phyloP scores from a whole-genome alignment of 1,140 invertebrate species.

The Scaptomyza graminum region DNA sequence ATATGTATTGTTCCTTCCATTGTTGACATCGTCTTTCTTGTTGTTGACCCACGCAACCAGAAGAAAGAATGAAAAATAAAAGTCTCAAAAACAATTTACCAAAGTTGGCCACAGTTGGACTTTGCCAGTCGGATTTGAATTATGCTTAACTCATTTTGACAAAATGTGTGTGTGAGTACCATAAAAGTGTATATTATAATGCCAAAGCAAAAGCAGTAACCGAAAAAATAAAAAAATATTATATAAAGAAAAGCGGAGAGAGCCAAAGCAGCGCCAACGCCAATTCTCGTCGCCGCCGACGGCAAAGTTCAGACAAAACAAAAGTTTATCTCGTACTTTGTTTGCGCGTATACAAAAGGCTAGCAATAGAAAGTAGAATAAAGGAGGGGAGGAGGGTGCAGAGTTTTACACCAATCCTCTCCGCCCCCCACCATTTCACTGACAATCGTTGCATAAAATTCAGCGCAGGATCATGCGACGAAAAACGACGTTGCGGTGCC shows the following conservation, averaged over 20 bases:
- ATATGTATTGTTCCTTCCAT: conserved; percentile 48
- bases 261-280: conserved; percentile 12
- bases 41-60: conserved; percentile 11
- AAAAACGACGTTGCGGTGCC: conserved; percentile 48
- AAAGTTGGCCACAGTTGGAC: conserved; percentile 30
- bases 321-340: conserved; percentile 81
- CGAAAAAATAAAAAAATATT: neutral
- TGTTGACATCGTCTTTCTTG: conserved; percentile 39
- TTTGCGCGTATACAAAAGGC: conserved; percentile 69
- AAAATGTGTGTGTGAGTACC: conserved; percentile 49
- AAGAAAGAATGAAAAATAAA: conserved; percentile 14
- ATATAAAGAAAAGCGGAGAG: neutral
- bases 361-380: neutral
- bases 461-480: conserved; percentile 54
- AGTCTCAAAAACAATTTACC: conserved; percentile 67
- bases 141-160: conserved; percentile 72
- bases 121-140: conserved; percentile 48
- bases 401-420: too few species aligned
- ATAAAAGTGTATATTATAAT: conserved; percentile 51
- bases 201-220: conserved; percentile 30
- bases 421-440: neutral
- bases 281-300: conserved; percentile 25
- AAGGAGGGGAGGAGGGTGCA: too few species aligned
- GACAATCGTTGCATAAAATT: conserved; percentile 63
- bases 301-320: conserved; percentile 75